Evolutionary conservation across 1,140 invertebrate species (phyloP).

Genomic region (Drosophila lowei): DNA sequence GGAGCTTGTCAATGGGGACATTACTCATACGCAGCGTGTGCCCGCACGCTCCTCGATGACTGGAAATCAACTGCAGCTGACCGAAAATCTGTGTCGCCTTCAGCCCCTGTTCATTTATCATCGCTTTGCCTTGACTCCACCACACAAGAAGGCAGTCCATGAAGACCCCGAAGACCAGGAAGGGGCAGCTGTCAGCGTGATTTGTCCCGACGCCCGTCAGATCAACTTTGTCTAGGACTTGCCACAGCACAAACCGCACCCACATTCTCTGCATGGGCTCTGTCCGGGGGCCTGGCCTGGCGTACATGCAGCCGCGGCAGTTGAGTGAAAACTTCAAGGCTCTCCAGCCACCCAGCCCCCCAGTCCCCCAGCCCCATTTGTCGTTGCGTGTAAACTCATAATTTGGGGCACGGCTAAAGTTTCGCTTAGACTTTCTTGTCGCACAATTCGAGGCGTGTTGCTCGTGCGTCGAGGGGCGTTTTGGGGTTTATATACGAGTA

Average conservation of each 20-base stretch:
- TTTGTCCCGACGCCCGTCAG: slow-evolving; percentile 61
- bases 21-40: slow-evolving; percentile 67
- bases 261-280: slow-evolving; percentile 12
- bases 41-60: slow-evolving; percentile 11
- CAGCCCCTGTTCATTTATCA: slow-evolving; percentile 67
- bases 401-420: slow-evolving; percentile 58
- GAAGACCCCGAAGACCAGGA: background rate
- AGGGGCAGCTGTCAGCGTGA: slow-evolving; percentile 66
- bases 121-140: slow-evolving; percentile 42
- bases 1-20: slow-evolving; percentile 19
- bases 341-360: slow-evolving; percentile 9
- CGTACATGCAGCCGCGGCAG: slow-evolving; percentile 33
- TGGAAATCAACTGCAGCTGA: slow-evolving; percentile 65
- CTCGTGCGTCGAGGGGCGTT: slow-evolving; percentile 26
- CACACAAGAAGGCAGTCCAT: slow-evolving; percentile 12
- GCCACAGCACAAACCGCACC: slow-evolving; percentile 33
- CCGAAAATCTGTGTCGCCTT: slow-evolving; percentile 63
- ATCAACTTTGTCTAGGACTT: slow-evolving; percentile 38
- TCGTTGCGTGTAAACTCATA: slow-evolving; percentile 66
- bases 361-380: background rate
- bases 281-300: background rate
- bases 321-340: slow-evolving; percentile 52
- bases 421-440: slow-evolving; percentile 56
- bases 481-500: background rate
- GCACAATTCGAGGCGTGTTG: slow-evolving; percentile 63